Evolutionary conservation across 2,888 invertebrate species (phyloP), one percentile per base, ranked within the genome.

Genomic region (Tetheella fluctuosa): DNA sequence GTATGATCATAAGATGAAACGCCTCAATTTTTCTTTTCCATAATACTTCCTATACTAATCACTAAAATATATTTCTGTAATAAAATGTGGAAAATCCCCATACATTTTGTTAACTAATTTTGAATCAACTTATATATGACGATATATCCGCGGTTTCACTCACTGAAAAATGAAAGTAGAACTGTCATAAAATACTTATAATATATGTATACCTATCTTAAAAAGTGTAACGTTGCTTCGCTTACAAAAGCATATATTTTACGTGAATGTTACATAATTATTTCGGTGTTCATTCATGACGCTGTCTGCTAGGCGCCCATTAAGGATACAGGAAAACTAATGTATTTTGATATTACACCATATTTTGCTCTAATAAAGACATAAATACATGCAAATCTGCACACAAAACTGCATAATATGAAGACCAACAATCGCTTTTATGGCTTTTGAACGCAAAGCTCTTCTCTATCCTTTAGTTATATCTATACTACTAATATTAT

Each of bases 391-490:
- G 58, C 52, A 56, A 58, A 59, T 57, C 52, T 54, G 62, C 52
- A 58, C 58, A 62, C 34, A 42, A 54, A 28, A 55, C 59, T 59
- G 63, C 57, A 60, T 28, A 37, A 48, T 48, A 48, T 48, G 3
- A 48, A 48, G 20, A 48, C 42, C 3, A 17, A 48, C 48, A 48
- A 2, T 10, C 1, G 13, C 39, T 12, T 39, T 39, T 13, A 2
- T 39, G 20, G 0, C 0, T 48, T 48, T 34, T 1, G 13, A 13
- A 34, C 8, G 30, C 30, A 10, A 8, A 30, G 10, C 30, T 30
- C 30, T 30, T 30, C 30, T 30, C 8, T 30, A 28, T 28, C 28
- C 10, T 30, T 10, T 30, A 30, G 10, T 10, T 30, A 28, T 30
- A n/a, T n/a, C n/a, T n/a, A n/a, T n/a, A n/a, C n/a, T n/a, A n/a